Evolutionary conservation across 2,888 invertebrate species (phyloP).

Genomic region (Callyntrura guangdongensis): DNA sequence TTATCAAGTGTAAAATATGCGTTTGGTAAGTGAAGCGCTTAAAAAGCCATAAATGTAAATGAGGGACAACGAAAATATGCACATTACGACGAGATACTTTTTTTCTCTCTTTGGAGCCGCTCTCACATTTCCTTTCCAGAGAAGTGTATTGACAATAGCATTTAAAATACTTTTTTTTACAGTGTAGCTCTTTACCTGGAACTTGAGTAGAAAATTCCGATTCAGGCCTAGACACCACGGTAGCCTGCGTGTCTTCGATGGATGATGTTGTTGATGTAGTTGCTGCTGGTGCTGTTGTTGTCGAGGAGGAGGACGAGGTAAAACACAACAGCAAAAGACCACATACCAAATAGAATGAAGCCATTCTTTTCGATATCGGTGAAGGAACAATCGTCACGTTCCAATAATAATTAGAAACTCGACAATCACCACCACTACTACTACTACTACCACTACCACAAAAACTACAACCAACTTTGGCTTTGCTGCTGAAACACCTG

Average conservation of each 20-base stretch:
- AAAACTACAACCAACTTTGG: neutral
- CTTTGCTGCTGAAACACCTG: too few species aligned
- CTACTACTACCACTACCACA: neutral
- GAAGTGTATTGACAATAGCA: too few species aligned
- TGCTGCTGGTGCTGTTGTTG: neutral
- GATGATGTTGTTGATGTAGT: neutral
- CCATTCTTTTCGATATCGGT: slow-evolving; percentile 26
- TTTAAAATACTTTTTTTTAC: neutral
- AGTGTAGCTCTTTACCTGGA: slow-evolving; percentile 58
- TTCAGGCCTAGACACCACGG: neutral
- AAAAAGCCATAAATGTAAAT: slow-evolving; percentile 46
- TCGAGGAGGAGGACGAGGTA: neutral
- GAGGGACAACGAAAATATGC: neutral
- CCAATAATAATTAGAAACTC: slow-evolving; percentile 31
- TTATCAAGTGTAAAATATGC: slow-evolving; percentile 14
- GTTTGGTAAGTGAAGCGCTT: slow-evolving; percentile 2
- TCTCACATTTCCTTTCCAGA: too few species aligned
- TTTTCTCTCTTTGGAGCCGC: neutral
- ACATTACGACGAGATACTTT: neutral
- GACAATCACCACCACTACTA: neutral
- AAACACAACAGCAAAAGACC: slow-evolving; percentile 46
- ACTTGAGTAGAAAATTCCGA: slow-evolving; percentile 29
- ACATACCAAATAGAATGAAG: slow-evolving; percentile 52
- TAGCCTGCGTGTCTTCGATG: slow-evolving; percentile 52
- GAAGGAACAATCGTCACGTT: slow-evolving; percentile 54